Base-by-base conservation (phyloP, 1,140 invertebrate species). In the Dreissena polymorpha region DNA sequence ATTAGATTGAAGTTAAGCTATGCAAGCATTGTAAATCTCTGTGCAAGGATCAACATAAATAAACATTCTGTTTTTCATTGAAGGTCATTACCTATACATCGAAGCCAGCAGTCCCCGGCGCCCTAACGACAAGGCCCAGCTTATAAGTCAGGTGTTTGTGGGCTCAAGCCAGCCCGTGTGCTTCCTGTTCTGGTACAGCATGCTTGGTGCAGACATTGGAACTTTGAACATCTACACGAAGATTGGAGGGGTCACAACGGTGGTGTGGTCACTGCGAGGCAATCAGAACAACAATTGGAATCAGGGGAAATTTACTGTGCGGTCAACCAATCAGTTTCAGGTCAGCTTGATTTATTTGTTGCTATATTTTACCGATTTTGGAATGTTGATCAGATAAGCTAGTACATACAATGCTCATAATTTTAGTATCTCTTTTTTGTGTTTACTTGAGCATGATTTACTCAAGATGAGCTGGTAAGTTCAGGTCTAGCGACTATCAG, bases 151-250 rank as follows among this genome's bases (percentile, higher is more conserved):
- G 23, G 29, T 76, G 18, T 88, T 86, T 64, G 65, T 69, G 14
- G 86, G 85, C 51, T 80, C 57, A 27, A 74, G 23, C 63, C 75
- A 69, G 18, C 94, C 60, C 71, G 75, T 94, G 50, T 92, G 91
- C 84, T 78, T 92, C 10, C 74, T 72, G 14, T 96, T 97, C 89
- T 97, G 95, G 94, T 95, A 93, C 88, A 96, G 97, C 88, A 97
- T 97, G 96, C 96, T 94, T 86, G 96, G 96, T 0, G 27, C 5
- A 0, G 70, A 77, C 18, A 89, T 91, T 25, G 91, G 90, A n/a
- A 85, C 86, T 14, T 85, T 92, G 12, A 90, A 89, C 21, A 55
- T 83, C 18, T 88, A 86, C 60, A 82, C 60, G 23, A 72, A 8
- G 69, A 74, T 23, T 25, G 83, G 65, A 49, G 39, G 78, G 14